Base-by-base conservation (phyloP, 1,140 invertebrate species). In the Lepidurus apus region DNA sequence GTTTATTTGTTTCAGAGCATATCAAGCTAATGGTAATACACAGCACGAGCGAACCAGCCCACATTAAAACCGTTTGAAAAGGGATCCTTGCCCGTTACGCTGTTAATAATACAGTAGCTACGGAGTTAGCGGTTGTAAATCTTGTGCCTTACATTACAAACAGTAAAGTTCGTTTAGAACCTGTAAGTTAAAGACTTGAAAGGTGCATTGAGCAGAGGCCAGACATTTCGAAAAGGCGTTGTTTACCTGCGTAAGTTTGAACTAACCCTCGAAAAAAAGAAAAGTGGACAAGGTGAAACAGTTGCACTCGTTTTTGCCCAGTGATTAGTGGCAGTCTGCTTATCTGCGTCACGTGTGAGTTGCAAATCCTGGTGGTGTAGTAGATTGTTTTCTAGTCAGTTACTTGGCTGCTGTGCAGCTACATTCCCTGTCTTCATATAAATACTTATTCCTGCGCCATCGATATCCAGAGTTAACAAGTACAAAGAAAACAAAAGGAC, bases 261-360 rank as follows among this genome's bases (percentile, higher is more conserved):
- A 65, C 7, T 65, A 13, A 65, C 53, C 53, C 13, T 65, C 21
- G 53, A 17, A 17, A 65, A 21, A 21, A 21, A 65, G 5, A 47
- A 47, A 9, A 7, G 6, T 21, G 53, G 8, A 7, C 9, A 9
- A 7, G 53, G 53, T 65, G 53, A 65, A 9, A 65, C 53, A 21
- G 8, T 65, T 65, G 53, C 17, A 65, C 53, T 65, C 53, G 53
- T 65, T 65, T 21, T 65, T 65, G 8, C 21, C 13, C 53, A 9
- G 53, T 65, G 53, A 65, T 65, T 21, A 65, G 53, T 65, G 53
- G 53, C 53, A 65, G 53, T 65, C 53, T 65, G 53, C 53, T 65
- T 65, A 65, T 21, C 53, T 21, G 21, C 53, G 53, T 65, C 53
- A 65, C 53, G 17, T 65, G 17, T 65, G 53, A n/a, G 53, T 65